Percentiles rank a stretch among this genome's conserved stretches.
phyloP scores from a whole-genome alignment of 2,797 vertebrate species.

The Arnoldichthys spilopterus region DNA sequence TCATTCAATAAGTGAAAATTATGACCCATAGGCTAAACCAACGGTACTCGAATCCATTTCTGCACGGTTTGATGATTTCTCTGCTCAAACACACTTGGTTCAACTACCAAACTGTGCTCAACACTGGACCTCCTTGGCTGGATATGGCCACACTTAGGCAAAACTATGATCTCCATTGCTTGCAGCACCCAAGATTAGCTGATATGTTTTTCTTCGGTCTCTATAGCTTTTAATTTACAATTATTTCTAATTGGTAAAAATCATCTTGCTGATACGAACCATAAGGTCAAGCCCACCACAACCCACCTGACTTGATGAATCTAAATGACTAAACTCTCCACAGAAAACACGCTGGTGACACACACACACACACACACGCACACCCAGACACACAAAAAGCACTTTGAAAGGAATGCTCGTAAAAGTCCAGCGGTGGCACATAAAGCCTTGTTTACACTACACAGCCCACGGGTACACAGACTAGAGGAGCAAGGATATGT shows the following conservation, averaged over 20 bases:
- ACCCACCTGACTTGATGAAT: not conserved
- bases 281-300: not conserved
- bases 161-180: not conserved
- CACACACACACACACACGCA: constrained; percentile 2
- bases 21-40: no score
- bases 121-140: no score
- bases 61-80: no score
- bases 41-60: no score
- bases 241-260: no score
- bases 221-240: no score
- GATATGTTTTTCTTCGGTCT: no score
- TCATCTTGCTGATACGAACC: not conserved
- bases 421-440: constrained; percentile 39
- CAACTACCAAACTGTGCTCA: no score
- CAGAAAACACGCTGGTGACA: not conserved
- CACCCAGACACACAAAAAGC: not conserved
- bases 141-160: no score
- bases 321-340: not conserved
- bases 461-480: constrained; percentile 22
- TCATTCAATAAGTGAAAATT: no score
- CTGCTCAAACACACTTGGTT: no score
- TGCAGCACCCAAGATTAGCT: no score
- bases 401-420: constrained; percentile 42
- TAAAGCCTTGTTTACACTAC: constrained; percentile 53
- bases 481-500: constrained; percentile 30